These are phyloP conservation scores for Dione vanillae DNA, from an alignment of 2,888 invertebrate species.

Conservation along the genomic window DNA sequence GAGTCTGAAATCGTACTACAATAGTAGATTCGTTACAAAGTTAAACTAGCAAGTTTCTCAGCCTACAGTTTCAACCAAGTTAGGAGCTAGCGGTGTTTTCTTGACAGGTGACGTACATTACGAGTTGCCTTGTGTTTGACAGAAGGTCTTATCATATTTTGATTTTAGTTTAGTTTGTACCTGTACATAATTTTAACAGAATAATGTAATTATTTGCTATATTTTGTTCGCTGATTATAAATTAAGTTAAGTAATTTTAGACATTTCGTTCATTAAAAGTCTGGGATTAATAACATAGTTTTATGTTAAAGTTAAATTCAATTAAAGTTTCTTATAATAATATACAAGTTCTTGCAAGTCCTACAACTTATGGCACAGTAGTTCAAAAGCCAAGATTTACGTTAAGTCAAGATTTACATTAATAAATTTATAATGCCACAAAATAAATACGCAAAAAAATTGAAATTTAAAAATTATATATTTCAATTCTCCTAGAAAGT, in stretches of 20 bases:
- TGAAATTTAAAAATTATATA: not conserved
- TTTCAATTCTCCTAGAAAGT: not conserved
- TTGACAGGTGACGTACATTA: conserved; percentile 42
- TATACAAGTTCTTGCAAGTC: too few species aligned
- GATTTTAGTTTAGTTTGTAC: conserved; percentile 24
- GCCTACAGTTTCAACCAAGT: conserved; percentile 33
- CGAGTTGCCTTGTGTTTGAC: conserved; percentile 36
- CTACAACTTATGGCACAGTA: not conserved
- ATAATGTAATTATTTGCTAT: not conserved
- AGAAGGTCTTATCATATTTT: conserved; percentile 33
- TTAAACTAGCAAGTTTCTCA: conserved; percentile 26
- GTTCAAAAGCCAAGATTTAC: not conserved
- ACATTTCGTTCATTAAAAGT: not conserved
- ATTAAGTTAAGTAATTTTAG: not conserved
- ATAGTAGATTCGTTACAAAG: conserved; percentile 28
- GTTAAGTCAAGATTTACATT: not conserved
- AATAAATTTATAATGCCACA: not conserved
- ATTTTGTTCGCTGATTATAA: not conserved
- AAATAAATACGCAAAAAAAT: not conserved
- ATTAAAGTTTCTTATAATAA: not conserved
- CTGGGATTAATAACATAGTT: not conserved
- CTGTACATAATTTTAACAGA: not conserved
- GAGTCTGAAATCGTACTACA: conserved; percentile 7
- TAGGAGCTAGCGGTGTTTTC: conserved; percentile 32
- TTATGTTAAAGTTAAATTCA: not conserved